A percentile compares a stretch with the other conserved stretches of the same genome.
Evolutionary conservation across 2,888 invertebrate genomes (phyloP).

Genomic region (Chelonus formosanus): DNA sequence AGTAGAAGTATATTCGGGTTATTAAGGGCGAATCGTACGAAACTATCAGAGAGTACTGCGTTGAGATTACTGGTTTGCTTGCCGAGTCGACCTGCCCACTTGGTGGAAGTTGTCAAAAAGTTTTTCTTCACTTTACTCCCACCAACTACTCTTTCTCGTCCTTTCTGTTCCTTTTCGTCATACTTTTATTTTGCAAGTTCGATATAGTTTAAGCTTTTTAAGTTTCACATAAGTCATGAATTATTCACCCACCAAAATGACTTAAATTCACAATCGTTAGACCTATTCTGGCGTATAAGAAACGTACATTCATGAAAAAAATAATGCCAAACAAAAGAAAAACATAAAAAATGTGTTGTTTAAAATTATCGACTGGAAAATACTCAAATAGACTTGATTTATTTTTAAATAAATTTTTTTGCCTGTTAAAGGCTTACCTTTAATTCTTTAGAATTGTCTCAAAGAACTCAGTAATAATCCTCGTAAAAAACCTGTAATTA

Average conservation of each 20-base stretch:
- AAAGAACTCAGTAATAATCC: too few relatives aligned
- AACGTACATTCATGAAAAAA: too few relatives aligned
- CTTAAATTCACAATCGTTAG: too few relatives aligned
- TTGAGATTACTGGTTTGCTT: conserved; percentile 34
- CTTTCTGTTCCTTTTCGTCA: not conserved
- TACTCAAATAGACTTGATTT: too few relatives aligned
- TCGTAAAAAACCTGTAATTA: too few relatives aligned
- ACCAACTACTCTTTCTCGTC: conserved; percentile 1
- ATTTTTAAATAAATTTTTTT: too few relatives aligned
- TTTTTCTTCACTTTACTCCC: conserved; percentile 30
- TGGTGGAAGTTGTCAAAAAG: conserved; percentile 38
- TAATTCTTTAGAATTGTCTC: too few relatives aligned
- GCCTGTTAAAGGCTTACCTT: too few relatives aligned
- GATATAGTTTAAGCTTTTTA: conserved; percentile 26
- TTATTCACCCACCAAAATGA: conserved; percentile 18
- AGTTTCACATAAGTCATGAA: conserved; percentile 23
- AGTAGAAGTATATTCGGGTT: conserved; percentile 30
- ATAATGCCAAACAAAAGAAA: too few relatives aligned
- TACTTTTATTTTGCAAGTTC: conserved; percentile 16
- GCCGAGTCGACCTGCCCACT: conserved; percentile 11
- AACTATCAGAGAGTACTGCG: conserved; percentile 38
- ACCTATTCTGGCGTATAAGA: too few relatives aligned
- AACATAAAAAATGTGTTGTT: too few relatives aligned
- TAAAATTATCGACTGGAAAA: too few relatives aligned
- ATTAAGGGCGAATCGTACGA: conserved; percentile 34